Evolutionary conservation across 2,113 vertebrate genomes (phyloP), one percentile per base, ranked within the genome.

Genomic region (Speoplatyrhinus poulsoni): DNA sequence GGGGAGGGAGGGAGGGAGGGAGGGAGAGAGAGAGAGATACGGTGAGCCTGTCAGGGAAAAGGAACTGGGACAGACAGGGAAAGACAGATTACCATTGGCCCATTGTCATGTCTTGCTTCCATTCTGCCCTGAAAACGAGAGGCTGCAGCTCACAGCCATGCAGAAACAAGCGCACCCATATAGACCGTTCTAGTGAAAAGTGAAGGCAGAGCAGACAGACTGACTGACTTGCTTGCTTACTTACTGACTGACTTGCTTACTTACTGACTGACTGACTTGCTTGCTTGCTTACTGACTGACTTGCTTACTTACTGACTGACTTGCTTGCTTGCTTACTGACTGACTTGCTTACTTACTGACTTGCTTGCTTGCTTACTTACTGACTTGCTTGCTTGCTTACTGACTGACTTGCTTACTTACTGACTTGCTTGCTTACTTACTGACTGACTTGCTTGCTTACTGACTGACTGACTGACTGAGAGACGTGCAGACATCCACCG

Each of bases 11-110:
- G 3, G 36, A 41, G 36, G 3, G 26, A 58, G 19, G 12, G 19
- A 32, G 56, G 12, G 10, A 19, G 58, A 55, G 69, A 70, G 75
- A 82, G 65, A 76, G 67, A 69, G 36, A 13, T 60, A 70, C 65
- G 75, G 79, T 81, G 46, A 70, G 63, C 77, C 49, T 76, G 60
- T 46, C 59, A 55, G 75, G 61, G 61, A 1, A 19, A 19, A 1
- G 1, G 19, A 64, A 19, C 19, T 19, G 75, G 74, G 26, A 70
- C 55, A 32, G 17, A 71, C 62, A 53, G 60, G 60, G 67, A 77
- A 63, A 47, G 81, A 76, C 68, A 75, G 55, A 82, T 81, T 79
- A 75, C 33, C 62, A 71, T 75, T 66, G 56, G 54, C 74, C 65
- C 32, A 67, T 81, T 77, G 67, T 81, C 80, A 75, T 60, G 61